Conservation (phyloP, 2,888 invertebrate genomes). For the Eucera pruinosa region DNA sequence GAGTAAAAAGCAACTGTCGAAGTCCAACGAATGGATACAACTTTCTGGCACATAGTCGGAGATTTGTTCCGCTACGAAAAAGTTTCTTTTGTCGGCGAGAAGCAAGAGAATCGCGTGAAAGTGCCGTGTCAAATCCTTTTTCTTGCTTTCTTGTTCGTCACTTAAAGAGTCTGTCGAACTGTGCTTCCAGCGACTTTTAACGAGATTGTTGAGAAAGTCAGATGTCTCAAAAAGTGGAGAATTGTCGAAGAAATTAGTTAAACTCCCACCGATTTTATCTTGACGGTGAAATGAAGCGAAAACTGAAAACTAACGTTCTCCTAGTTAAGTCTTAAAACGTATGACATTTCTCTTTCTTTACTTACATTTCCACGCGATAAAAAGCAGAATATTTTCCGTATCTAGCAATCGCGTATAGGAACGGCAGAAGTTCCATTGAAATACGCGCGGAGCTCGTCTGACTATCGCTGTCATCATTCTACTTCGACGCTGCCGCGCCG, state of each 20-base stretch:
- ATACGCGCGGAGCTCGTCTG: neutral
- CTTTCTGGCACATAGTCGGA: slow-evolving; percentile 10
- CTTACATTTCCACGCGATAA: neutral
- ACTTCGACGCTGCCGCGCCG: neutral
- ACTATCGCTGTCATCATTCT: neutral
- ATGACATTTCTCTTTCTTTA: neutral
- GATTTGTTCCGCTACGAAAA: slow-evolving; percentile 44
- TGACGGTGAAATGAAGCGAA: too few species aligned
- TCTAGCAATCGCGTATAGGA: neutral
- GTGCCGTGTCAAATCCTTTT: slow-evolving; percentile 40
- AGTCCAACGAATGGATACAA: too few species aligned
- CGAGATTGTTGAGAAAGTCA: slow-evolving; percentile 35
- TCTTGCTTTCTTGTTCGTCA: slow-evolving; percentile 29
- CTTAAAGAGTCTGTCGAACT: slow-evolving; percentile 22
- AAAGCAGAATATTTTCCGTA: too few species aligned
- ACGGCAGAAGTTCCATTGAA: neutral
- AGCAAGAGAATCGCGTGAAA: too few species aligned
- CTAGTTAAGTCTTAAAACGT: too few species aligned
- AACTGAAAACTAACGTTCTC: too few species aligned
- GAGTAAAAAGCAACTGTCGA: too few species aligned
- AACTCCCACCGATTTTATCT: neutral
- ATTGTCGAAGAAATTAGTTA: slow-evolving; percentile 17
- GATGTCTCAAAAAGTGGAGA: neutral
- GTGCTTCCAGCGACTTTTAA: slow-evolving; percentile 7
- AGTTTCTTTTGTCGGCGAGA: too few species aligned